Evolutionary conservation across 2,113 vertebrate genomes (phyloP), one percentile per base, ranked within the genome.

Genomic region (Cyanistes caeruleus): DNA sequence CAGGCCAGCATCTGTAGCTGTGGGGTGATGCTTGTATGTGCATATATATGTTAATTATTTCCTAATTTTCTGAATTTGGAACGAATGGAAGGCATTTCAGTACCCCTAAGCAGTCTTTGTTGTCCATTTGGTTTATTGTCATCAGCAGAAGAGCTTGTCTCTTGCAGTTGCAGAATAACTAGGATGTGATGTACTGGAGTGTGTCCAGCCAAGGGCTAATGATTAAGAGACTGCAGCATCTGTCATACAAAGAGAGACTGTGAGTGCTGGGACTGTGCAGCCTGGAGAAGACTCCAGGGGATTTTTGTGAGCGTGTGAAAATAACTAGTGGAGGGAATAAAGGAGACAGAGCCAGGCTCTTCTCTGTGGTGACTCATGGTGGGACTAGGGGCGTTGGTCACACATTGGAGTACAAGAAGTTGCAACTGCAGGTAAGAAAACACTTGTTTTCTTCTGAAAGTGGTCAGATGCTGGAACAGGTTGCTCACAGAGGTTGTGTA

Each of bases 231-330:
- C 11, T 39, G 41, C 46, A 85, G 20, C 25, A 30, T 49, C 46
- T 58, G 37, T 65, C 15, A 3, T 17, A 51, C 0, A 1, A 62
- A 39, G 48, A 49, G 48, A 43, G 49, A 7, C 70, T 0, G 0
- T 2, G 7, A 30, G 11, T 33, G 18, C 51, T 78, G 49, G 13
- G 9, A 3, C n/a, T 51, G 16, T 72, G 80, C 27, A 59, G 33
- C 27, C 8, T 65, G 24, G 41, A 51, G 39, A 48, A 87, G 19
- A 25, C 59, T 81, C 39, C 0, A 52, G 5, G 49, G 31, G 18
- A 62, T 86, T 64, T 39, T 79, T 3, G 2, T 59, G 35, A 23
- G 21, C 56, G 13, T 52, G 19, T 55, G 13, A 59, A 64, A 58
- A 62, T 58, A 75, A 9, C 31, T 58, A 8, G 18, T 63, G 35